phyloP scores from a whole-genome alignment of 2,797 vertebrate species.

The Yasuhikotakia modesta region DNA sequence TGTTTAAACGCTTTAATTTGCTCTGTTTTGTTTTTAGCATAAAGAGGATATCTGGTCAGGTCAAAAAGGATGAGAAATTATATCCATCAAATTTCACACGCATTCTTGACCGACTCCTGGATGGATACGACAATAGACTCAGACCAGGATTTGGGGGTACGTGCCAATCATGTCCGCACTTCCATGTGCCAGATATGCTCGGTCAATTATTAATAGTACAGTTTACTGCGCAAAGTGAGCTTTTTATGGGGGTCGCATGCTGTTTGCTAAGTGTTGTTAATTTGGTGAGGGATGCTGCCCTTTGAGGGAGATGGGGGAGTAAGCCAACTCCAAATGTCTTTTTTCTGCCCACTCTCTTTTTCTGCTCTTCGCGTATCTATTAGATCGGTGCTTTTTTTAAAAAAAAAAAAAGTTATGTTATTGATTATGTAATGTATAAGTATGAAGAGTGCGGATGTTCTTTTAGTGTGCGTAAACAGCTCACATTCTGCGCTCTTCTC shows the following conservation, averaged over 20 bases:
- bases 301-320: conserved; percentile 25
- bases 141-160: conserved; percentile 97
- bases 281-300: conserved; percentile 34
- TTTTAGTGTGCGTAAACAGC: no score
- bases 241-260: conserved; percentile 6
- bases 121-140: conserved; percentile 98
- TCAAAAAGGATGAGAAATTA: conserved; percentile 88
- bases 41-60: conserved; percentile 84
- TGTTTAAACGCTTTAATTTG: conserved; percentile 48
- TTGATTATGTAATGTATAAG: conserved; percentile 67
- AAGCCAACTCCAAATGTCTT: conserved; percentile 39
- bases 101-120: conserved; percentile 94
- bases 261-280: conserved; percentile 28
- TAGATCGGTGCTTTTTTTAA: conserved; percentile 42
- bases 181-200: conserved; percentile 7
- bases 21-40: conserved; percentile 73
- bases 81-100: conserved; percentile 96
- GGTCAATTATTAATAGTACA: not conserved
- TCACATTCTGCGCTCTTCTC: not conserved
- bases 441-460: conserved; percentile 65
- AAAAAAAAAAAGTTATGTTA: no score
- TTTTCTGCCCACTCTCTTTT: conserved; percentile 30
- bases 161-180: conserved; percentile 52
- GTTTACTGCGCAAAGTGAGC: not conserved
- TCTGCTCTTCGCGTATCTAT: conserved; percentile 14